phyloP scores from a whole-genome alignment of 2,797 vertebrate genomes.

The Crossoptilon crossoptilon region DNA sequence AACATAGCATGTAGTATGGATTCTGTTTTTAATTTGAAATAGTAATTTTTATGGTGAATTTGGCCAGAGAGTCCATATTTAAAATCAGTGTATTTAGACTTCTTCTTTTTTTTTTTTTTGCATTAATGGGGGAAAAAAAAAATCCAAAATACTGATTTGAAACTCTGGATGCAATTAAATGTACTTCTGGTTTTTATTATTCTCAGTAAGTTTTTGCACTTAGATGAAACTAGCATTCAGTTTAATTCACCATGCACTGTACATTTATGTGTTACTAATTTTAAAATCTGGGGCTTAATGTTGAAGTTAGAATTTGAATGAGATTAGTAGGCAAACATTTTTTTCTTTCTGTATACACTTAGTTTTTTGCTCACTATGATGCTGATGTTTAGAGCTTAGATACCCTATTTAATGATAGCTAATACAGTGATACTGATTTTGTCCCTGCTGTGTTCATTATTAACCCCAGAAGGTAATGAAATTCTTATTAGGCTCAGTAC shows the following conservation, averaged over 20 bases:
- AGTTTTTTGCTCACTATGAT: background rate
- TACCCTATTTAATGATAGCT: conserved; percentile 51
- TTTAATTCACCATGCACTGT: conserved; percentile 22
- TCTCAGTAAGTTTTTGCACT: background rate
- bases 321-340: conserved; percentile 19
- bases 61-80: background rate
- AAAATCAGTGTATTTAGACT: background rate
- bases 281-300: conserved; percentile 2
- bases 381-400: conserved; percentile 18
- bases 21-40: background rate
- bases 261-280: background rate
- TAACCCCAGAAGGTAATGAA: conserved; percentile 49
- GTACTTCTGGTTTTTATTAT: conserved; percentile 1
- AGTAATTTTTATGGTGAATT: background rate
- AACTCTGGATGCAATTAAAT: background rate
- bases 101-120: conserved; percentile 11
- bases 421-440: conserved; percentile 58
- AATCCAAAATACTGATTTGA: background rate
- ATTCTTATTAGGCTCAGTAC: conserved; percentile 43
- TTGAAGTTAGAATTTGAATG: conserved; percentile 15
- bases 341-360: background rate
- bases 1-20: background rate
- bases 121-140: background rate
- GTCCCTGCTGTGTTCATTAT: conserved; percentile 59
- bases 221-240: background rate